Percentiles rank a stretch among this genome's conserved stretches.
phyloP scores from a whole-genome alignment of 2,797 vertebrate species.

The Chelidonichthys spinosus region DNA sequence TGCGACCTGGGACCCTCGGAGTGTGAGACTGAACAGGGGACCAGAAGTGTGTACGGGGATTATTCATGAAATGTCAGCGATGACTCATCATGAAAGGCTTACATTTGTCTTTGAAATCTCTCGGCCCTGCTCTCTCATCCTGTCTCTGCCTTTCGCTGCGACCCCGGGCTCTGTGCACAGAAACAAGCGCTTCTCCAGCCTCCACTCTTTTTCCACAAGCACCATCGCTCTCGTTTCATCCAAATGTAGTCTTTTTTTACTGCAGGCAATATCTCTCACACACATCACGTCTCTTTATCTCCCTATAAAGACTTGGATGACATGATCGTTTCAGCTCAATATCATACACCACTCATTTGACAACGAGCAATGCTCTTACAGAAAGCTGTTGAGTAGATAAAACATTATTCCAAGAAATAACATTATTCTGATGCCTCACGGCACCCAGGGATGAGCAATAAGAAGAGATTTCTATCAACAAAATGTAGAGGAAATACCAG shows the following conservation, averaged over 20 bases:
- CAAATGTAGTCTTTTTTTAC: slow-evolving; percentile 19
- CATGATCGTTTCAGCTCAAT: slow-evolving; percentile 15
- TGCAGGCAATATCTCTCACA: background rate
- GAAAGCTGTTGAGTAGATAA: slow-evolving; percentile 16
- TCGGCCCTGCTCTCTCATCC: slow-evolving; percentile 5
- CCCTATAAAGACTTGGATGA: background rate
- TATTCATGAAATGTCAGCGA: slow-evolving; percentile 69
- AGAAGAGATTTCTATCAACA: slow-evolving; percentile 1
- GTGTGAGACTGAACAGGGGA: slow-evolving; percentile 67
- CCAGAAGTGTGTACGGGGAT: slow-evolving; percentile 52
- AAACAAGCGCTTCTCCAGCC: slow-evolving; percentile 46
- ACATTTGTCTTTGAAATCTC: slow-evolving; percentile 11
- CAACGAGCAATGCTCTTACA: slow-evolving; percentile 17
- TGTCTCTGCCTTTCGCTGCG: slow-evolving; percentile 4
- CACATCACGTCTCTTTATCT: slow-evolving; percentile 9
- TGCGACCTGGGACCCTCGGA: slow-evolving; percentile 72
- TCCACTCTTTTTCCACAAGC: slow-evolving; percentile 71
- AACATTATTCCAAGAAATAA: slow-evolving; percentile 35
- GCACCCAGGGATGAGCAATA: background rate
- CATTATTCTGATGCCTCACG: background rate
- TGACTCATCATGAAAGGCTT: slow-evolving; percentile 76
- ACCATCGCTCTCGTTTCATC: slow-evolving; percentile 46
- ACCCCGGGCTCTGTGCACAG: slow-evolving; percentile 41
- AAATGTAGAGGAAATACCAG: background rate
- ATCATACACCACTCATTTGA: slow-evolving; percentile 30